These are phyloP conservation scores for Drosophila bunnanda DNA, from an alignment of 2,888 invertebrate genomes.

Conservation along the genomic window DNA sequence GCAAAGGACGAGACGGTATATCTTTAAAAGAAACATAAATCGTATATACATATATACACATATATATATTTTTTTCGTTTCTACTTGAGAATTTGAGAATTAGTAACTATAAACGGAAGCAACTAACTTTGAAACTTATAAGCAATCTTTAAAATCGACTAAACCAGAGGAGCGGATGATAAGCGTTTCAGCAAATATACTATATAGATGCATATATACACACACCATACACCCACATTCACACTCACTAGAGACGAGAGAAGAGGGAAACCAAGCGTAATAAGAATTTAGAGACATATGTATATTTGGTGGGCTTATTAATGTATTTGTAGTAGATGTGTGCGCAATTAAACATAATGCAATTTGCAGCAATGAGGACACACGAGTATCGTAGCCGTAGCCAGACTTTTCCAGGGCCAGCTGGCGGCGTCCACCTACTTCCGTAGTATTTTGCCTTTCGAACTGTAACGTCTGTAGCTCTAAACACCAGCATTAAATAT, in stretches of 20 bases:
- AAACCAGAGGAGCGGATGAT: conserved; percentile 45
- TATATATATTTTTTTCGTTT: conserved; percentile 60
- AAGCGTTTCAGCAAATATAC: conserved; percentile 50
- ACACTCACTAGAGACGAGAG: conserved; percentile 22
- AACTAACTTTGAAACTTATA: conserved; percentile 80
- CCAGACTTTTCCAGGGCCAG: conserved; percentile 37
- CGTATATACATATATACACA: conserved; percentile 36
- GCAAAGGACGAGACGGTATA: conserved; percentile 19
- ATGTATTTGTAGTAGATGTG: conserved; percentile 60
- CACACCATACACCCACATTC: conserved; percentile 6
- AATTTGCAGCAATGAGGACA: conserved; percentile 34
- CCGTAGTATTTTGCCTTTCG: conserved; percentile 64
- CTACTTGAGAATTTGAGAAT: conserved; percentile 53
- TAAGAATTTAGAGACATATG: conserved; percentile 55
- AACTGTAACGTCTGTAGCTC: conserved; percentile 48
- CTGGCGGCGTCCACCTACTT: conserved; percentile 45
- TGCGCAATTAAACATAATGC: conserved; percentile 47
- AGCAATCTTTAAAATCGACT: conserved; percentile 81
- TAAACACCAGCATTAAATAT: conserved; percentile 42
- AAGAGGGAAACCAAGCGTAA: conserved; percentile 38
- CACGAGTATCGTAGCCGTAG: conserved; percentile 43
- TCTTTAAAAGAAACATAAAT: conserved; percentile 43
- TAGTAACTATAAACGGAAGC: conserved; percentile 60
- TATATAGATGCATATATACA: conserved; percentile 45
- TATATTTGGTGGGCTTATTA: conserved; percentile 71